A percentile compares a stretch with the other conserved stretches of the same genome.
phyloP scores from a whole-genome alignment of 2,888 invertebrate genomes.

The Leptinotarsa peninsularis region DNA sequence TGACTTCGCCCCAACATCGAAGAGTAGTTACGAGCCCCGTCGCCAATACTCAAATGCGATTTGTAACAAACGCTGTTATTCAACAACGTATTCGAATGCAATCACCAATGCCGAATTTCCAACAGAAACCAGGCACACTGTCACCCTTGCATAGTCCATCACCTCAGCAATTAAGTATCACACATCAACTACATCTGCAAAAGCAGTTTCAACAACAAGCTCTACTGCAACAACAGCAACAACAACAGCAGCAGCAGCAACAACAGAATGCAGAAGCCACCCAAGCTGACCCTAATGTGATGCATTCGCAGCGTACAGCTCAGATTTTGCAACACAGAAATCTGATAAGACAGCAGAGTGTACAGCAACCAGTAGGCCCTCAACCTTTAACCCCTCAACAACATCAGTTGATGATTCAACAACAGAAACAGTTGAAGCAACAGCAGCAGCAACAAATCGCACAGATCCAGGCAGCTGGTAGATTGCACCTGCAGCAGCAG shows the following conservation, averaged over 20 bases:
- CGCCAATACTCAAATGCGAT: slow-evolving; percentile 58
- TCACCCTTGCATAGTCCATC: slow-evolving; percentile 64
- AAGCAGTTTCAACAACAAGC: slow-evolving; percentile 65
- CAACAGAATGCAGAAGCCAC: slow-evolving; percentile 56
- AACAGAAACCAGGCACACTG: slow-evolving; percentile 63
- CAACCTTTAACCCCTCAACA: slow-evolving; percentile 62
- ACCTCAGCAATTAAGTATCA: slow-evolving; percentile 58
- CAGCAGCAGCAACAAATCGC: slow-evolving; percentile 58
- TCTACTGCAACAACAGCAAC: slow-evolving; percentile 34
- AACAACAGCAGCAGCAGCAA: slow-evolving; percentile 57
- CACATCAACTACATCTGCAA: slow-evolving; percentile 57
- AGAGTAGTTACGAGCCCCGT: slow-evolving; percentile 70
- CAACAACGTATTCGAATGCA: slow-evolving; percentile 61
- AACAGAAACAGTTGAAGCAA: slow-evolving; percentile 55
- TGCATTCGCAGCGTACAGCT: slow-evolving; percentile 62
- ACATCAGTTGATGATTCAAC: slow-evolving; percentile 63
- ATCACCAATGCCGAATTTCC: slow-evolving; percentile 59
- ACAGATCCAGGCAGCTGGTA: slow-evolving; percentile 66
- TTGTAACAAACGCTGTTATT: slow-evolving; percentile 54
- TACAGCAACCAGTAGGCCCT: slow-evolving; percentile 57
- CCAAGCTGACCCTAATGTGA: slow-evolving; percentile 66
- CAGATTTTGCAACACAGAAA: slow-evolving; percentile 62
- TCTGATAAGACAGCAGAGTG: slow-evolving; percentile 57
- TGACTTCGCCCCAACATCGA: slow-evolving; percentile 72
- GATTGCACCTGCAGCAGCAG: slow-evolving; percentile 51